phyloP scores from a whole-genome alignment of 1,140 invertebrate species.

The Lepidurus packardi region DNA sequence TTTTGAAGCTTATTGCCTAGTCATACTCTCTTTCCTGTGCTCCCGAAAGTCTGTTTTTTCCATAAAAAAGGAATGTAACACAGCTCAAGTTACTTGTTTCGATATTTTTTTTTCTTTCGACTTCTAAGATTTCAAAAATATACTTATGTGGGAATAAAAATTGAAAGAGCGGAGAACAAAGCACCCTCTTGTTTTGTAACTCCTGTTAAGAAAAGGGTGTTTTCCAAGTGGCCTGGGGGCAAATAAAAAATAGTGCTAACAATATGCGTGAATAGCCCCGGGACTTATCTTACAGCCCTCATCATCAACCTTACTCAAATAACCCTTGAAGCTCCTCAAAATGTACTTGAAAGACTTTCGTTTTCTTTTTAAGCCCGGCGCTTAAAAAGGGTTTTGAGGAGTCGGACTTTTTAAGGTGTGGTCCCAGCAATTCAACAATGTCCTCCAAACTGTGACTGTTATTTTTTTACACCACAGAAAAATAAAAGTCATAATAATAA shows the following conservation, averaged over 20 bases:
- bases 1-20: background rate
- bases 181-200: background rate
- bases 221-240: slow-evolving; percentile 16
- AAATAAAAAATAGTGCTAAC: background rate
- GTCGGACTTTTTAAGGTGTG: background rate
- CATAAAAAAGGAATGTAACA: background rate
- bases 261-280: background rate
- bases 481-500: no score
- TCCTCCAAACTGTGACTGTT: no score
- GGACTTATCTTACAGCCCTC: background rate
- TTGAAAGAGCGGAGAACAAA: background rate
- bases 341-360: slow-evolving; percentile 3
- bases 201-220: background rate
- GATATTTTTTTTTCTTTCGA: background rate
- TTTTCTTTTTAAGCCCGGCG: background rate
- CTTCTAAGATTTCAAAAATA: background rate
- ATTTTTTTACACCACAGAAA: no score
- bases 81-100: slow-evolving; percentile 8
- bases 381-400: background rate
- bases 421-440: background rate
- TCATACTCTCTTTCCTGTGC: background rate
- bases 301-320: slow-evolving; percentile 14
- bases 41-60: background rate
- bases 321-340: slow-evolving; percentile 7
- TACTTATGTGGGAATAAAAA: background rate